Evolutionary conservation across 1,140 invertebrate genomes (phyloP), one percentile per base, ranked within the genome.

Genomic region (Rhyacophila brunnea): DNA sequence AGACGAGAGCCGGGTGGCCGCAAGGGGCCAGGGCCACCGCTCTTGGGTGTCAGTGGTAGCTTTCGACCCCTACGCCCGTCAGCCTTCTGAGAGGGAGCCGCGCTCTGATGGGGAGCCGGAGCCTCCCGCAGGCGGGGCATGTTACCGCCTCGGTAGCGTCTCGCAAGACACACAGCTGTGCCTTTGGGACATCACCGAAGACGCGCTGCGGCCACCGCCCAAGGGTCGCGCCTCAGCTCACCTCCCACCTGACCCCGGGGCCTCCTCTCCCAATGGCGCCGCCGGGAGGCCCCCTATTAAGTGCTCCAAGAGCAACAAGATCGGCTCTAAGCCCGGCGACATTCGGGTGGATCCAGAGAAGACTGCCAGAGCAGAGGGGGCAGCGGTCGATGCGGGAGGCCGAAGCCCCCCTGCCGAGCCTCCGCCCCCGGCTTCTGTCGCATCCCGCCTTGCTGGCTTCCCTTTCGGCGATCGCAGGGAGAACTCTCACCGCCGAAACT

Each of bases 121-220:
- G 71, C 77, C 79, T 56, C 70, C 81, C 44, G 76, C 75, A 50
- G 81, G 78, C 46, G 78, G 83, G 14, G 86, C 83, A 0, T 89
- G 88, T 70, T 97, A 96, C 74, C 82, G 95, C 55, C 81, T 98
- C 60, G 95, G 94, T n/a, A 95, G 94, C 59, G 95, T 99, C 1
- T 96, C 96, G 13, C 96, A 99, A 75, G 97, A 99, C 77, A 99
- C 96, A 18, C 92, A 97, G 73, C 75, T 99, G 42, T 99, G 96
- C 79, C 79, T 99, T 45, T 99, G 97, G 97, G 97, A 99, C 72
- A 86, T 99, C 17, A 98, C 95, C 13, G 95, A 99, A 69, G 96
- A 99, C 74, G 85, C 96, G 40, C 76, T 98, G 28, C 83, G 82
- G 54, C 86, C 88, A 63, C 85, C 85, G 9, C 75, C 85, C 2